Base-by-base conservation (phyloP, 2,888 invertebrate species). In the Stictocephala bisonia region DNA sequence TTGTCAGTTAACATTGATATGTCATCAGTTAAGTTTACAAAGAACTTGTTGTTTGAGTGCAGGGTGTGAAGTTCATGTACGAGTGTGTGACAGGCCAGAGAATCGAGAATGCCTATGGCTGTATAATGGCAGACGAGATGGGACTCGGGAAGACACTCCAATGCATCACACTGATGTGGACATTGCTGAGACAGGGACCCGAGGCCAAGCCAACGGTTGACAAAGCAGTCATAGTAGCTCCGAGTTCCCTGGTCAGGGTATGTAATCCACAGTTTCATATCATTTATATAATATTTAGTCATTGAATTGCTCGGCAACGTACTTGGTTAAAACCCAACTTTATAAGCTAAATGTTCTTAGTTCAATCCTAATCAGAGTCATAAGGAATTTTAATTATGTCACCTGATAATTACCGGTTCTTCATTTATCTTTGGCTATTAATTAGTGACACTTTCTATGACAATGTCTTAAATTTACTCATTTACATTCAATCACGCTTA, bases 61-160 rank as follows among this genome's bases (percentile, higher is more conserved):
- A 88, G 87, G 99, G 99, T 35, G 99, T 99, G 0, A 95, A 95
- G 82, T 99, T 99, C 83, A 98, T 99, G 97, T 99, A 97, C 82
- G 97, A 99, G 83, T 99, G 99, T 86, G 97, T 99, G 2, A 96
- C 95, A 7, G 99, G 99, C 0, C 86, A 88, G 41, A 93, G 95
- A 80, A 96, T 97, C 78, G 92, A 93, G 72, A 88, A 90, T 75
- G 93, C 93, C 27, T 92, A 89, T 84, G 99, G 99, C 0, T 99
- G 99, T 81, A 99, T 99, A 56, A 99, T 99, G 99, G 99, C 99
- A 2, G 99, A 99, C 85, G 99, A 99, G 88, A 99, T 99, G 99
- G 98, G 95, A 80, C 86, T 99, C 35, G 99, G 99, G 1, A 99
- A 99, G 85, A 99, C 99, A 0, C 85, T 99, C 9, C 99, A 99